Percentiles rank a stretch among this genome's conserved stretches.
These are phyloP conservation scores for Hirtodrosophila cameraria DNA, from an alignment of 2,888 invertebrate genomes.

Conservation along the genomic window DNA sequence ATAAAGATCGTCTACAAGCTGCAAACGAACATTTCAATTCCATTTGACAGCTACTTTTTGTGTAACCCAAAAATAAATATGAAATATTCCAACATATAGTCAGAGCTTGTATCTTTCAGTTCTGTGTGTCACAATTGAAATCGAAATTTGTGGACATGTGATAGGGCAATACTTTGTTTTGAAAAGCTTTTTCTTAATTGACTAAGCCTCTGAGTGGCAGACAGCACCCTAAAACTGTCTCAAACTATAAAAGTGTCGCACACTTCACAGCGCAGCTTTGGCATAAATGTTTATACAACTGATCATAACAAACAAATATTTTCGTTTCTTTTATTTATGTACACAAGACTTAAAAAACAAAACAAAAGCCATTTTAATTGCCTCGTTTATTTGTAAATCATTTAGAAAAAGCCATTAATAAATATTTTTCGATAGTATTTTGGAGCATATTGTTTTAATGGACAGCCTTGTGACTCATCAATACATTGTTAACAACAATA, in stretches of 20 bases:
- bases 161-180: slow-evolving; percentile 18
- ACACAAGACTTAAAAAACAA: slow-evolving; percentile 19
- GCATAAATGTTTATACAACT: slow-evolving; percentile 63
- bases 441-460: slow-evolving; percentile 15
- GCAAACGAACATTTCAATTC: slow-evolving; percentile 64
- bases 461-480: slow-evolving; percentile 45
- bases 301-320: slow-evolving; percentile 28
- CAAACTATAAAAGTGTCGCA: slow-evolving; percentile 18
- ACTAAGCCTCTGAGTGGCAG: slow-evolving; percentile 47
- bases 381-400: slow-evolving; percentile 47
- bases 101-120: slow-evolving; percentile 32
- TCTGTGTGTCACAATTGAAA: slow-evolving; percentile 39
- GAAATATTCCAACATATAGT: no score
- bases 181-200: slow-evolving; percentile 53
- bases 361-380: slow-evolving; percentile 32
- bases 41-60: slow-evolving; percentile 58
- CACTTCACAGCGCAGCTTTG: slow-evolving; percentile 19
- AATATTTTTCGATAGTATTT: slow-evolving; percentile 34
- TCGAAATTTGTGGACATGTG: slow-evolving; percentile 52
- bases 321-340: slow-evolving; percentile 4
- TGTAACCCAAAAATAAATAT: slow-evolving; percentile 44
- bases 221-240: slow-evolving; percentile 12
- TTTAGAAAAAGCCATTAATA: slow-evolving; percentile 46
- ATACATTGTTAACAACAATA: slow-evolving; percentile 48
- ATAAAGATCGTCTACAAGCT: slow-evolving; percentile 56